Evolutionary conservation across 30 jellyfish, hydroid and myxozoan genomes (phyloP), one percentile per base, ranked within the genome.

Genomic region (Cassiopea andromeda): DNA sequence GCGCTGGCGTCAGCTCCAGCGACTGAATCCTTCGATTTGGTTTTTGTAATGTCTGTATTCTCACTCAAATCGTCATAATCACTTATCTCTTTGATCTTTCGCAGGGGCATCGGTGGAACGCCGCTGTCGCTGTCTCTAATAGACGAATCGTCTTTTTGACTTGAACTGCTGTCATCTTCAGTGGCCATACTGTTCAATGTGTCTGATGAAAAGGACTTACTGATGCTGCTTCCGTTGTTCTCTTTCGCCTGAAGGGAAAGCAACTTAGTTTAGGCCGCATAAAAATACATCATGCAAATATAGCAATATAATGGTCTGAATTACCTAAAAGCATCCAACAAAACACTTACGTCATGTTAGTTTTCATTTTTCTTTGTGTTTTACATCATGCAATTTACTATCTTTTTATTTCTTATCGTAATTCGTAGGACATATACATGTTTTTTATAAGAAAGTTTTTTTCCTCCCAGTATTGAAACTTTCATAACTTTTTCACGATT

Each of bases 81-180:
- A 60, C 97, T 85, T 81, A 94, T 77, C 45, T 94, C 98, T 73
- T 94, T 94, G 98, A 94, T 90, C 90, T 91, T 94, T 43, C 98
- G 89, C 86, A 94, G 91, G n/a, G 98, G 98, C 98, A 94, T 94
- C 5, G 98, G 98, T 1, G 98, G 98, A n/a, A 94, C 83, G 13
- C 97, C 98, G 60, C 97, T 86, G 58, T 85, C 98, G 46, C 95
- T 84, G 69, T 87, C 96, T 75, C 98, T 19, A 7, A 83, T 75
- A 7, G 98, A 94, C 0, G 98, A 90, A 64, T 94, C 98, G 80
- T 91, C 92, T 44, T 78, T 92, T 43, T 93, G 89, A 27, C 97
- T 87, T 18, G 88, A 67, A 73, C 96, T 85, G 60, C 93, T 96
- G 78, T 85, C 97, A 66, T 93, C 93, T 61, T 84, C 90, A 17